phyloP scores from a whole-genome alignment of 2,113 vertebrate genomes.

The Alethe castanea region DNA sequence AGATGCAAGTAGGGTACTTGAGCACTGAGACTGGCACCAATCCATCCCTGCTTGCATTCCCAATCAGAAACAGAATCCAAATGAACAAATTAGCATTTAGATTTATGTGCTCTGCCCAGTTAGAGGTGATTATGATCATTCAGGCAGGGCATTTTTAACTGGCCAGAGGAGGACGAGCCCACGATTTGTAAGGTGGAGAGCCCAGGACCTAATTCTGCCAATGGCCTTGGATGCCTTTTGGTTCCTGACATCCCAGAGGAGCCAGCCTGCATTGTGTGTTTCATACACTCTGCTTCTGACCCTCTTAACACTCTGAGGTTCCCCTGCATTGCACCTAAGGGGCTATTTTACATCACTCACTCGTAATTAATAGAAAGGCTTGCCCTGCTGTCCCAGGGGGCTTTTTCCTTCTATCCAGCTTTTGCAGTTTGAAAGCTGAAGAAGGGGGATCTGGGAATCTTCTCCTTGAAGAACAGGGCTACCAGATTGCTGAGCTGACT shows the following conservation, averaged over 20 bases:
- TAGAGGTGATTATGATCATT: background rate
- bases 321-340: constrained; percentile 40
- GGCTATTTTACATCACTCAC: constrained; percentile 48
- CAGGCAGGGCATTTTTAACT: background rate
- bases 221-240: background rate
- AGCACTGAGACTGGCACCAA: background rate
- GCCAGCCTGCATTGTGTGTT: background rate
- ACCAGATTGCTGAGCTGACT: background rate
- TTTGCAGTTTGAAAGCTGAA: background rate
- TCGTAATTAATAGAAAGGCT: constrained; percentile 51
- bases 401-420: background rate
- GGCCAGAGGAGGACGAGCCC: background rate
- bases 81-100: background rate
- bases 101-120: background rate
- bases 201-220: background rate
- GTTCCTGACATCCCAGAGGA: background rate
- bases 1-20: background rate
- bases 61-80: background rate
- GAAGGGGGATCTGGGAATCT: background rate
- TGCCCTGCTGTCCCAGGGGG: background rate
- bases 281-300: constrained; percentile 2
- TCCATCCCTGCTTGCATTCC: background rate
- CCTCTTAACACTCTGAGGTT: constrained; percentile 21
- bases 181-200: background rate
- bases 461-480: background rate